Evolutionary conservation across 2,113 vertebrate genomes (phyloP).

Genomic region (Cyprinodon variegatus): DNA sequence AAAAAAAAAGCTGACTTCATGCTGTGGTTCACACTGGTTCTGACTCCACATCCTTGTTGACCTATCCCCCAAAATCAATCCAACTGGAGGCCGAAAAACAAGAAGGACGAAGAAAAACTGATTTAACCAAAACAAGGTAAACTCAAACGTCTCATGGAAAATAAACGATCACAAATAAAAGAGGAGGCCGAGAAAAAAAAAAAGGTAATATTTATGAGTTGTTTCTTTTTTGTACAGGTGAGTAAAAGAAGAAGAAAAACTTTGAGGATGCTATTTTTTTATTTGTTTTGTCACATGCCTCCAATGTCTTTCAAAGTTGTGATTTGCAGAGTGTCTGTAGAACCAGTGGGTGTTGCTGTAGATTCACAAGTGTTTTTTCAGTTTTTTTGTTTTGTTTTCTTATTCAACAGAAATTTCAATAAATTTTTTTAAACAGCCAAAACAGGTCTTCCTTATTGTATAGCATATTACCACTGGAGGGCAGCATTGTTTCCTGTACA

Average conservation of each 20-base stretch:
- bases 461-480: conserved; percentile 37
- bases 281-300: conserved; percentile 90
- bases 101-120: conserved; percentile 34
- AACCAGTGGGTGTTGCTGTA: conserved; percentile 94
- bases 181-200: conserved; percentile 50
- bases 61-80: conserved; percentile 22
- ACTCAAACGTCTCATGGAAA: conserved; percentile 80
- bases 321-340: conserved; percentile 95
- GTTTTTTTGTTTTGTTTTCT: conserved; percentile 49
- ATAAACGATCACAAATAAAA: conserved; percentile 77
- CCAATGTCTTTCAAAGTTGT: conserved; percentile 85
- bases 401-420: conserved; percentile 99
- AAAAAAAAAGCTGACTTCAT: background rate
- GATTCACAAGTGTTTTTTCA: conserved; percentile 94
- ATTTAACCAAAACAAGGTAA: conserved; percentile 79
- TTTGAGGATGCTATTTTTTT: conserved; percentile 88
- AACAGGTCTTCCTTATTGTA: background rate
- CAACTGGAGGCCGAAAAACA: conserved; percentile 32
- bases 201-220: conserved; percentile 86
- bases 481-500: conserved; percentile 5
- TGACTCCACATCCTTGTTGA: conserved; percentile 30
- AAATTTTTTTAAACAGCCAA: conserved; percentile 77
- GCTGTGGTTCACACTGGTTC: conserved; percentile 9
- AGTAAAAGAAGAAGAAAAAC: conserved; percentile 83
- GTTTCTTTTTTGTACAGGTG: conserved; percentile 88